Evolutionary conservation across 23 tunicate species (phyloP).

Genomic region (Clavelina lepadiformis): DNA sequence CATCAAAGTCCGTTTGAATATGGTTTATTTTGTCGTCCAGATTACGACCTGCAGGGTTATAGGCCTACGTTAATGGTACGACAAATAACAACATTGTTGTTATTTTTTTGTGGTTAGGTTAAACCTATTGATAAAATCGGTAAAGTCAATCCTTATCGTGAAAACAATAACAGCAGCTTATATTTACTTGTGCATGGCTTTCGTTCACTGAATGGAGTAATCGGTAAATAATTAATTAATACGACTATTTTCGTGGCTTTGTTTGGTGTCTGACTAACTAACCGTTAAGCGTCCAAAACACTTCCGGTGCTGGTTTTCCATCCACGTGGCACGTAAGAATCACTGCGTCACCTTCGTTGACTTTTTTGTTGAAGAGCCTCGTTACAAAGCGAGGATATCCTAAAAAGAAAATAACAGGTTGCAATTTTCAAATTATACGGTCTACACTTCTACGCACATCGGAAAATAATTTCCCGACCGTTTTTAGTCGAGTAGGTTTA

Average conservation of each 20-base stretch:
- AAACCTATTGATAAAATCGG: not conserved
- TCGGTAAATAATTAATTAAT: too few relatives aligned
- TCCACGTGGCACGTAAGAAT: conserved; percentile 74
- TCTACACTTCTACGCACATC: too few relatives aligned
- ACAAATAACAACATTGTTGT: too few relatives aligned
- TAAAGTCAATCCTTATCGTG: too few relatives aligned
- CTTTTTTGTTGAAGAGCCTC: conserved; percentile 63
- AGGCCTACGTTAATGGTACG: too few relatives aligned
- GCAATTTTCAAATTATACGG: not conserved
- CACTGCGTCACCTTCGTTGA: conserved; percentile 83
- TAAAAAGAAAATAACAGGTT: conserved; percentile 2
- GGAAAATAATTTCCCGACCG: too few relatives aligned
- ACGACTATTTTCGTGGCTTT: too few relatives aligned
- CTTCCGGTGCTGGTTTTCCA: conserved; percentile 81
- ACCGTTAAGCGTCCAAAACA: conserved; percentile 98
- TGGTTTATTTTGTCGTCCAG: conserved; percentile 58
- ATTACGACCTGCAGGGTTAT: conserved; percentile 39
- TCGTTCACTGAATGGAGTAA: too few relatives aligned
- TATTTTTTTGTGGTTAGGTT: not conserved
- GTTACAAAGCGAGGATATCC: conserved; percentile 80
- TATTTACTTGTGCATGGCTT: too few relatives aligned
- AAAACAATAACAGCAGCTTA: too few relatives aligned
- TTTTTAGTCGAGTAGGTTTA: too few relatives aligned
- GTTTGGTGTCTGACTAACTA: too few relatives aligned
- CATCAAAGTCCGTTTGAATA: conserved; percentile 61